Percentiles rank a stretch among this genome's conserved stretches.
Evolutionary conservation across 2,888 invertebrate species (phyloP).

Genomic region (Lasioglossum zephyrum): DNA sequence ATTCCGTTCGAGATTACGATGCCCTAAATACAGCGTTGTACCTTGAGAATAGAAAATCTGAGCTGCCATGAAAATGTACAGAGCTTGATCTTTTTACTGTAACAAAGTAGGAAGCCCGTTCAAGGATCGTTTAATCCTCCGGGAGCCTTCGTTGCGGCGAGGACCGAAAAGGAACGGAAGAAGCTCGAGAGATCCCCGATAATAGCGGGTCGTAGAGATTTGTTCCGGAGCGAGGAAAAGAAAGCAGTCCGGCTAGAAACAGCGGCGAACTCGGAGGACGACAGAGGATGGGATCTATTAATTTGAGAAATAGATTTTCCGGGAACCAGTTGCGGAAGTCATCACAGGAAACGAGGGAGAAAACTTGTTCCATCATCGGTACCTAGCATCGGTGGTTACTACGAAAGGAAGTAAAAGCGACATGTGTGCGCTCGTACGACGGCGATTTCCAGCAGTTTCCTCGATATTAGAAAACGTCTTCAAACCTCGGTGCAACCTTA

Average conservation of each 20-base stretch:
- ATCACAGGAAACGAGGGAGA: neutral
- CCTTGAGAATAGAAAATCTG: neutral
- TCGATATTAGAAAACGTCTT: slow-evolving; percentile 14
- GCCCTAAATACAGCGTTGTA: neutral
- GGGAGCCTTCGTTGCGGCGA: neutral
- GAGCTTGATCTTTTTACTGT: neutral
- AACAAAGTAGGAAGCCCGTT: neutral
- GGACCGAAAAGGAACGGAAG: neutral
- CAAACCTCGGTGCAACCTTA: neutral
- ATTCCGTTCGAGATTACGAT: neutral
- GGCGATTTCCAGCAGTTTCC: neutral
- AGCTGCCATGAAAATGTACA: neutral
- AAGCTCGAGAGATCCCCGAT: neutral
- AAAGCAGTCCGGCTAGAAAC: neutral
- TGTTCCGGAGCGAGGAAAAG: neutral
- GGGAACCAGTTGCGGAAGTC: neutral
- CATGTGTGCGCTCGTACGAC: neutral
- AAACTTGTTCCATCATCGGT: slow-evolving; percentile 10
- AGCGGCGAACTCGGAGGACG: neutral
- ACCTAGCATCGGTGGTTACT: neutral
- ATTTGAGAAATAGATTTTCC: slow-evolving; percentile 6
- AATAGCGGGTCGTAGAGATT: neutral
- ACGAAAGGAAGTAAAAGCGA: slow-evolving; percentile 6
- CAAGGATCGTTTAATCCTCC: neutral
- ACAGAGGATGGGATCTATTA: neutral